phyloP scores from a whole-genome alignment of 2,888 invertebrate genomes.

The Orthosia gothica region DNA sequence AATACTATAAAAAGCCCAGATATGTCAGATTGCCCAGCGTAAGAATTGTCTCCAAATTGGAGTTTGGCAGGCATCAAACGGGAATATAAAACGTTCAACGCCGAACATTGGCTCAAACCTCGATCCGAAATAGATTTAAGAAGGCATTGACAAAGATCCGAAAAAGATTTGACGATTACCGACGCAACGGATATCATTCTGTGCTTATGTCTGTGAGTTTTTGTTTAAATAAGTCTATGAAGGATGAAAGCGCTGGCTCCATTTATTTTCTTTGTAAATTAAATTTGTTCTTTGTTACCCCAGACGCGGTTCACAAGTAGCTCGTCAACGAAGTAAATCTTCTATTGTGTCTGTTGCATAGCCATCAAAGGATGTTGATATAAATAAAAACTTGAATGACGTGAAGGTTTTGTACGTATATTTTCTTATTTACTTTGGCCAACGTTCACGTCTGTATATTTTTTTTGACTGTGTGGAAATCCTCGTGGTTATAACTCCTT shows the following conservation, averaged over 20 bases:
- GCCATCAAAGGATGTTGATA: neutral
- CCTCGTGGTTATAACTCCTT: neutral
- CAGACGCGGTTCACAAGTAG: neutral
- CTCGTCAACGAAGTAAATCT: neutral
- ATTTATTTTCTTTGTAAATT: neutral
- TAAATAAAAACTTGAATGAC: neutral
- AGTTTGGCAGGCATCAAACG: conserved; percentile 19
- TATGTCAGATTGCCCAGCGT: neutral
- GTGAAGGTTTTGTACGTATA: neutral
- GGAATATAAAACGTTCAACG: conserved; percentile 8
- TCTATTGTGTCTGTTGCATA: conserved; percentile 4
- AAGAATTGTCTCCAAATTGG: conserved; percentile 19
- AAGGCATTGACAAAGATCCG: neutral
- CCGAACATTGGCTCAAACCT: conserved; percentile 5
- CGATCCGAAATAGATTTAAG: conserved; percentile 19
- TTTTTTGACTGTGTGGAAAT: neutral
- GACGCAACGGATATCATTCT: neutral
- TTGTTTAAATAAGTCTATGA: conserved; percentile 2
- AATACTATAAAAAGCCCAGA: neutral
- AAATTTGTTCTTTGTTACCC: conserved; percentile 1
- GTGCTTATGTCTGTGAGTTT: neutral
- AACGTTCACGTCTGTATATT: neutral
- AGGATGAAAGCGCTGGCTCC: neutral
- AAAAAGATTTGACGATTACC: neutral
- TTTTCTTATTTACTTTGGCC: neutral